Percentiles rank a stretch among this genome's conserved stretches.
Conservation (phyloP, 2,113 vertebrate species). For the Arenaria interpres region DNA sequence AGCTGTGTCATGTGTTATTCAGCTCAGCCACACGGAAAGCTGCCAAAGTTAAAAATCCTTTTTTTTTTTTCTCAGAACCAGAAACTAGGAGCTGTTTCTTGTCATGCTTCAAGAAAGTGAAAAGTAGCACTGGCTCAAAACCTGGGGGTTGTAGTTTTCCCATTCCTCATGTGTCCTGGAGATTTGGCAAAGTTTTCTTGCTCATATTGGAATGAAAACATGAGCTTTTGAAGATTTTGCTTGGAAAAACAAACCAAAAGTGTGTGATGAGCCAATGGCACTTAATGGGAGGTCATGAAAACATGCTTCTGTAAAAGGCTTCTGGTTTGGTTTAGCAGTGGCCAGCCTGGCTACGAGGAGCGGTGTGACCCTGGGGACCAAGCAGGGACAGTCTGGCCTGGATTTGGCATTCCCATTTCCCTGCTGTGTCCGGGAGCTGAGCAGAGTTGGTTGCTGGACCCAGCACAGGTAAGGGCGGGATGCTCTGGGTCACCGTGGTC, state of each 20-base stretch:
- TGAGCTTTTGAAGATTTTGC: neutral
- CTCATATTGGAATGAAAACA: neutral
- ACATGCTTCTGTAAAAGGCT: rapidly evolving
- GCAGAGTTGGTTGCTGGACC: neutral
- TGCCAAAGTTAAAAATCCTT: neutral
- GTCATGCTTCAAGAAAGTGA: constrained; percentile 56
- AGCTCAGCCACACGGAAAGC: constrained; percentile 8
- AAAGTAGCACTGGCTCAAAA: constrained; percentile 20
- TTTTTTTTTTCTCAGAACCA: constrained; percentile 54
- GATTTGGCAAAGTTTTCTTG: neutral
- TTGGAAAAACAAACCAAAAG: neutral
- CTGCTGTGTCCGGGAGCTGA: rapidly evolving
- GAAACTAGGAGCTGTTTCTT: constrained; percentile 59
- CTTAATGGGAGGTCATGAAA: neutral
- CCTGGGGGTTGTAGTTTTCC: neutral
- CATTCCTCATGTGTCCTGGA: neutral
- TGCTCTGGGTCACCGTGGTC: neutral
- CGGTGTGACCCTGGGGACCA: neutral
- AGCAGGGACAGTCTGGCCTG: no score
- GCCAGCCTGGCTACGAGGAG: neutral
- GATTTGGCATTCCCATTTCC: neutral
- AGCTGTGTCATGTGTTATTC: constrained; percentile 4
- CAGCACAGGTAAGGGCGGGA: rapidly evolving
- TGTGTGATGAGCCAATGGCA: rapidly evolving
- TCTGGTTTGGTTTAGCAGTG: neutral